Base-by-base conservation (phyloP, 2,888 invertebrate genomes). In the Mellilla xanthometata region DNA sequence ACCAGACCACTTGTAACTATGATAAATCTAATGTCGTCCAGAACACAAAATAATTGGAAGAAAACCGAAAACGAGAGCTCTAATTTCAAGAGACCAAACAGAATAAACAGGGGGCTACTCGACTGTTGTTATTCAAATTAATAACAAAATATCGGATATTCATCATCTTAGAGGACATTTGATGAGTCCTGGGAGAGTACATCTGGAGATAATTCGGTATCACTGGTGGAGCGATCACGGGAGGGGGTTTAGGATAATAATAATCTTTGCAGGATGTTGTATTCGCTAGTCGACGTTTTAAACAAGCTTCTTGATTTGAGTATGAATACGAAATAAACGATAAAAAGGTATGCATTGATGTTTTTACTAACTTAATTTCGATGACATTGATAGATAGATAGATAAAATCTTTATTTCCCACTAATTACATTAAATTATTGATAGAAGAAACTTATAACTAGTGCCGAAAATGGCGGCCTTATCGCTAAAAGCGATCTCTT, bases 111-210 rank as follows among this genome's bases (percentile, higher is more conserved):
- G 35, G 39, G 30, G n/a, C n/a, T n/a, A n/a, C 39, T 41, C 40
- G 48, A 48, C 41, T 52, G 47, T 51, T 52, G 49, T 54, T 54
- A 52, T 58, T 54, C 39, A 47, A 53, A 48, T 48, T 48, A 35
- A 49, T 49, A 50, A 49, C 50, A 42, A 52, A 56, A 54, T 52
- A 52, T 52, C 38, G 43, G 38, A 40, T 50, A 45, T 48, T 52
- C 50, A 52, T 49, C 46, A 49, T 49, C 44, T 41, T 49, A 39
- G 31, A 35, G 40, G 49, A 40, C 49, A 36, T 31, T 40, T 54
- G 50, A 49, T 43, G 43, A 41, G 49, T 47, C 49, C 8, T 50
- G 53, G 49, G 53, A 53, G 47, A 44, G 27, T 48, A 47, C 53
- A 49, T 44, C 53, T 50, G 52, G 26, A n/a, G 19, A 30, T 33